Evolutionary conservation across 2,888 invertebrate species (phyloP).

Genomic region (Tachina fera): DNA sequence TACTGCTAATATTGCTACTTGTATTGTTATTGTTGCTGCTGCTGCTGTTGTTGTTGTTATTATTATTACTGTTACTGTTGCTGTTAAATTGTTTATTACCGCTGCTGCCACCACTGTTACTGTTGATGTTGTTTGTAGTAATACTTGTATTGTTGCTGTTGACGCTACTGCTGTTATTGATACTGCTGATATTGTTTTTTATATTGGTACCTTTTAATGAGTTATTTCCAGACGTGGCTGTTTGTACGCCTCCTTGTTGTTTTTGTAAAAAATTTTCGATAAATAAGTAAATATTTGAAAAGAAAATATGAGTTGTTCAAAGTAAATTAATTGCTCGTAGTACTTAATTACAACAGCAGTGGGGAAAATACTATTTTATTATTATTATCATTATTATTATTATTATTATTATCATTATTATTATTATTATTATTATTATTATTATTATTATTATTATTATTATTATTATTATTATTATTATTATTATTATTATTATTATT

Average conservation of each 20-base stretch:
- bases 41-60: constrained; percentile 73
- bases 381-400: no score
- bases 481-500: no score
- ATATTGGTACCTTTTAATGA: constrained; percentile 56
- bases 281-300: constrained; percentile 12
- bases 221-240: constrained; percentile 60
- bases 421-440: no score
- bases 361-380: not conserved
- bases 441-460: no score
- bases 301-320: not conserved
- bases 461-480: no score
- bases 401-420: no score
- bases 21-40: constrained; percentile 72
- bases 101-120: constrained; percentile 71
- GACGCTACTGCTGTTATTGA: constrained; percentile 66
- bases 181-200: constrained; percentile 67
- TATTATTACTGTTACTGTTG: constrained; percentile 70
- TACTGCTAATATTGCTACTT: constrained; percentile 73
- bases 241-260: constrained; percentile 67
- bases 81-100: constrained; percentile 64
- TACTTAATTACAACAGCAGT: not conserved
- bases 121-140: constrained; percentile 66
- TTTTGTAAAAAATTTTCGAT: constrained; percentile 10
- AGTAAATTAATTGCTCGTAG: not conserved
- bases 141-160: constrained; percentile 73